Base-by-base conservation (phyloP, 53 echinoderm and acorn worm genomes). In the Stichopus horrens region DNA sequence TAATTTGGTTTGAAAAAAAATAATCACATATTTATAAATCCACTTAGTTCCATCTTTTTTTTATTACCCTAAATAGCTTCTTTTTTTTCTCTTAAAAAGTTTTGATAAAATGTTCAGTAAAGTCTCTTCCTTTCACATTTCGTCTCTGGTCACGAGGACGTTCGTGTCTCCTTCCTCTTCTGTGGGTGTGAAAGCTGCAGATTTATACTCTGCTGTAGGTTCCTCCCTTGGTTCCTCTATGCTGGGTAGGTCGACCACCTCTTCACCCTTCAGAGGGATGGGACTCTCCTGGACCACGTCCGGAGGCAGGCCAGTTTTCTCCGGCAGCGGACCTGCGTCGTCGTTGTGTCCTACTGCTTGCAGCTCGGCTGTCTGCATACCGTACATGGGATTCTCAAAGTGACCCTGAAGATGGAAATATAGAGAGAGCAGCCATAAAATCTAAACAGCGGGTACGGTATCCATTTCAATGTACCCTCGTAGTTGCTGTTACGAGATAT, bases 331-430 rank as follows among this genome's bases (percentile, higher is more conserved):
- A 2, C 84, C 74, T 11, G 84, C 88, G 5, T 91, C 75, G 13
- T 76, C 82, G 7, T 58, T 76, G 11, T 19, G 6, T 9, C 81
- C 75, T 5, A 88, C 74, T 21, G 88, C 83, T 23, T 83, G 83
- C 37, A 83, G 76, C 57, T 90, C 83, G n/a, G 94, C 90, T 53
- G 89, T 68, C 51, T 91, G 73, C 23, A 91, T 90, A 57, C 90
- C 92, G 68, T 95, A 97, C 58, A 95, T 90, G 52, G 97, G 97
- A 76, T 97, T 97, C 74, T 93, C 92, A 89, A 94, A 96, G 21
- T 83, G 58, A 5, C 83, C 83, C 83, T 83, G 83, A 8, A 83
- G 10, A 53, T 37, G 52, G 23, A 77, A 13, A n/a, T 14, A 67
- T 0, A 67, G 68, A 14, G 68, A 67, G 68, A 67, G n/a, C n/a